Base-by-base conservation (phyloP, 2,797 vertebrate species). In the Hyperoplus immaculatus region DNA sequence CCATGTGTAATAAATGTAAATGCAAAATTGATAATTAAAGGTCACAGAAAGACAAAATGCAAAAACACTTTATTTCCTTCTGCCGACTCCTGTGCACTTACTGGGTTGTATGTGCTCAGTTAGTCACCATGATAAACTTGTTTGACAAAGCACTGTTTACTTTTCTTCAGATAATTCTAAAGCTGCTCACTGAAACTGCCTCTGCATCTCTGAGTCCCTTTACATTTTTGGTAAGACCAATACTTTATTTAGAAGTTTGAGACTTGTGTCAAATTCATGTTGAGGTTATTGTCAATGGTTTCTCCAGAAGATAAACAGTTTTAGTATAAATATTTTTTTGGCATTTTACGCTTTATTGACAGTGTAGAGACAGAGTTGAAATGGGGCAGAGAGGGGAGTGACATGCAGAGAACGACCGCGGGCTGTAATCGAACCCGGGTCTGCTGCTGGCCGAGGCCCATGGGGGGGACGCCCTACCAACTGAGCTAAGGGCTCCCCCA, bases 1-100 rank as follows among this genome's bases (percentile, higher is more conserved):
- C 43, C 0, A 53, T 72, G 45, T 67, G 50, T 69, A 71, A 75
- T 82, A 55, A 83, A 74, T 87, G 51, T 71, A 78, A 43, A 75
- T 84, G 21, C 66, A 3, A 65, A 74, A 77, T 49, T 57, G 16
- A 12, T 50, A 51, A 84, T 69, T 76, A 83, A 88, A 78, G n/a
- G 4, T 14, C 1, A n/a, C 8, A 64, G 43, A 62, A 72, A 70
- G 8, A 16, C 8, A 9, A 14, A 15, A n/a, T 11, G 8, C 1
- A n/a, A 8, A 82, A 63, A 62, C 8, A 51, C 12, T 72, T 39
- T 0, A 21, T 29, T 58, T 62, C 18, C n/a, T 47, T 49, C 3
- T 16, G 7, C 14, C 1, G 1, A 18, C 38, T 61, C 4, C 53
- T 69, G 21, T 16, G 58, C 38, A 6, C 39, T 57, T 9, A 9